Conservation (phyloP, 2,797 vertebrate species). For the Cyprinodon diabolis region DNA sequence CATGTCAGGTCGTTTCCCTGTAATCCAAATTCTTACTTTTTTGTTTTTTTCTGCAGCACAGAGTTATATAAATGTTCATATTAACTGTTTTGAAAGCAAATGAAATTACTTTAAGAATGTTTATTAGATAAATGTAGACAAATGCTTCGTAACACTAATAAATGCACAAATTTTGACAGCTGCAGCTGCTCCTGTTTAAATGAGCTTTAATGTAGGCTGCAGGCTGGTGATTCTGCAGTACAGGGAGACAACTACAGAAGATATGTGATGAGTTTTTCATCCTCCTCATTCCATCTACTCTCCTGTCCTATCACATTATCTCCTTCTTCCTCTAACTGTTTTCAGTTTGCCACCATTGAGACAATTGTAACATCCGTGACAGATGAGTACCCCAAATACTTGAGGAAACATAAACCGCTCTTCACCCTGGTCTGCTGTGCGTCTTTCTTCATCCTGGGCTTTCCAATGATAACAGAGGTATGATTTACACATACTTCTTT, state of each 20-base stretch:
- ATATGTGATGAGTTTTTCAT: background rate
- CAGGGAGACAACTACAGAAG: background rate
- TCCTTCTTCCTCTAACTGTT: background rate
- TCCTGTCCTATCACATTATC: background rate
- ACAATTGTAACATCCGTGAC: constrained; percentile 97
- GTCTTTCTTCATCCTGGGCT: constrained; percentile 94
- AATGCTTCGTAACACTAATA: constrained; percentile 5
- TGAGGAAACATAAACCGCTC: constrained; percentile 92
- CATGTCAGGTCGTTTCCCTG: constrained; percentile 29
- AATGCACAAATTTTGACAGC: constrained; percentile 13
- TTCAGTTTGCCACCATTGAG: constrained; percentile 96
- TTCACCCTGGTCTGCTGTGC: constrained; percentile 93
- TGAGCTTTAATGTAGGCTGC: constrained; percentile 34
- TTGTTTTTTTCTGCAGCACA: constrained; percentile 29
- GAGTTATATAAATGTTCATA: constrained; percentile 22
- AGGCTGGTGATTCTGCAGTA: constrained; percentile 10
- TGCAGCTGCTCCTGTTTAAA: constrained; percentile 27
- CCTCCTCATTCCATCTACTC: background rate
- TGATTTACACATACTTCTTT: constrained; percentile 8
- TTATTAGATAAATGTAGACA: constrained; percentile 24
- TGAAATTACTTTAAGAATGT: constrained; percentile 21
- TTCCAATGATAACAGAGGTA: constrained; percentile 97
- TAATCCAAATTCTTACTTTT: constrained; percentile 26
- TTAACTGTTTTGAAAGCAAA: constrained; percentile 35
- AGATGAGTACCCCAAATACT: constrained; percentile 94